Percentiles rank a stretch among this genome's conserved stretches.
Evolutionary conservation across 2,888 invertebrate species (phyloP).

Genomic region (Arctia plantaginis): DNA sequence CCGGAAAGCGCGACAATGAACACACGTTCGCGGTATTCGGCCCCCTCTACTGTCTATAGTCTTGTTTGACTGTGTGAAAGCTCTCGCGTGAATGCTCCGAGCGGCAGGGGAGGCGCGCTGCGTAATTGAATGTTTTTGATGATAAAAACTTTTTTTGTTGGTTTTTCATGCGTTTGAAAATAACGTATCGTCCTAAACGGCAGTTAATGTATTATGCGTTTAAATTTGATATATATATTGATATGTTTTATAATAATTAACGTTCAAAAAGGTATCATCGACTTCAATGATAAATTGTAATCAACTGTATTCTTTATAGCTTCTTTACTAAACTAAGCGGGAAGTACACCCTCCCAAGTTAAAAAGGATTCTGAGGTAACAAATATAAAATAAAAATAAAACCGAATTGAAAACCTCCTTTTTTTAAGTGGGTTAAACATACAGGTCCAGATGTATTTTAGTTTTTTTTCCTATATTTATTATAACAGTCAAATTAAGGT

Average conservation of each 20-base stretch:
- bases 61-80: slow-evolving; percentile 52
- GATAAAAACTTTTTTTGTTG: slow-evolving; percentile 13
- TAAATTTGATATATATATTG: not conserved
- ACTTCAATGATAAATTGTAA: not conserved
- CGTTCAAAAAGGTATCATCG: too few species aligned
- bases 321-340: too few species aligned
- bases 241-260: not conserved
- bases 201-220: not conserved
- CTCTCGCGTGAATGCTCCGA: slow-evolving; percentile 39
- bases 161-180: slow-evolving; percentile 1
- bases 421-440: not conserved
- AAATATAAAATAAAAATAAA: too few species aligned
- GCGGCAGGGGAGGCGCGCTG: slow-evolving; percentile 11
- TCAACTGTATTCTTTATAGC: not conserved
- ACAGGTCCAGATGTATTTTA: not conserved
- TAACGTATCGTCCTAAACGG: not conserved
- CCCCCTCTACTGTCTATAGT: slow-evolving; percentile 40
- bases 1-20: slow-evolving; percentile 79
- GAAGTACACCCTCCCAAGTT: not conserved
- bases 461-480: not conserved
- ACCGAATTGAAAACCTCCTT: too few species aligned
- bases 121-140: slow-evolving; percentile 18
- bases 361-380: not conserved
- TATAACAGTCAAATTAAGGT: too few species aligned
- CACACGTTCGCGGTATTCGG: slow-evolving; percentile 65